Evolutionary conservation across 2,797 vertebrate species (phyloP).

Genomic region (Lindbergichthys nudifrons): DNA sequence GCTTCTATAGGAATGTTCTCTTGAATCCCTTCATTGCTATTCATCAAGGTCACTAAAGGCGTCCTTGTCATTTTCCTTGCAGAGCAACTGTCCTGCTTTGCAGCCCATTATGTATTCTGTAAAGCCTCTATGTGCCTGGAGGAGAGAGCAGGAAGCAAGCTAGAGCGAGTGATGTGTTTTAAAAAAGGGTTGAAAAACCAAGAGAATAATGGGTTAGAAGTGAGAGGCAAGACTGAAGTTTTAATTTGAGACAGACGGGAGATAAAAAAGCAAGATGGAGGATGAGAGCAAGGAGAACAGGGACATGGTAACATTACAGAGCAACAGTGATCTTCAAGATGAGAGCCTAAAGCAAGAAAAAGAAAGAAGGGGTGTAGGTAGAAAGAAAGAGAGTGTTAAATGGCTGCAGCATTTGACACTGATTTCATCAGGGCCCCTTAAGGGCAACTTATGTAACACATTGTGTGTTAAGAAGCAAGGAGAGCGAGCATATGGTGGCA

Average conservation of each 20-base stretch:
- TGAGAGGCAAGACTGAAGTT: slow-evolving; percentile 41
- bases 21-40: slow-evolving; percentile 4
- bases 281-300: slow-evolving; percentile 20
- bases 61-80: slow-evolving; percentile 15
- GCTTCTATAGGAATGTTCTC: background rate
- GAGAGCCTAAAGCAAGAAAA: slow-evolving; percentile 49
- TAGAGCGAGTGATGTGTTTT: background rate
- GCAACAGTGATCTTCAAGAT: slow-evolving; percentile 41
- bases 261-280: slow-evolving; percentile 31
- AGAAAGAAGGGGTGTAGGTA: slow-evolving; percentile 10
- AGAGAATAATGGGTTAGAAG: slow-evolving; percentile 31
- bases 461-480: slow-evolving; percentile 42
- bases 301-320: slow-evolving; percentile 50
- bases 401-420: slow-evolving; percentile 55
- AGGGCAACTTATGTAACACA: slow-evolving; percentile 67
- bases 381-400: slow-evolving; percentile 43
- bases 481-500: slow-evolving; percentile 66
- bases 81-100: slow-evolving; percentile 25
- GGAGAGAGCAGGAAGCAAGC: slow-evolving; percentile 19
- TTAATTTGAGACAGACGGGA: slow-evolving; percentile 46
- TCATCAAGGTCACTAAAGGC: slow-evolving; percentile 27
- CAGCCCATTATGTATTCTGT: slow-evolving; percentile 38
- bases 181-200: background rate
- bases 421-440: slow-evolving; percentile 59
- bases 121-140: slow-evolving; percentile 14